Conservation (phyloP, 1,140 invertebrate genomes). For the Notospermus geniculatus region DNA sequence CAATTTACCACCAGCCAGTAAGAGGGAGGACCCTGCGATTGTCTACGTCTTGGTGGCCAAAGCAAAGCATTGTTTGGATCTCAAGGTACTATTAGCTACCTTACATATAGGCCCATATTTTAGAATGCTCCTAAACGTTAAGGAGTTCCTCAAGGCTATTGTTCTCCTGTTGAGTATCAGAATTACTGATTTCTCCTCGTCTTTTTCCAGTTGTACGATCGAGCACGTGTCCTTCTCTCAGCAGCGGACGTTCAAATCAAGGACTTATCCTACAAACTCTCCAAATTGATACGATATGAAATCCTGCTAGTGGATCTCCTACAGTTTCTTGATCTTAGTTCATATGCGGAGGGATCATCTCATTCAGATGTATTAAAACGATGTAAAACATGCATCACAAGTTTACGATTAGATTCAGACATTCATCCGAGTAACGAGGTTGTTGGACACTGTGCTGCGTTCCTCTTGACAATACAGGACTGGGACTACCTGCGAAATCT, state of each 20-base stretch:
- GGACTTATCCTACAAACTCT: conserved; percentile 64
- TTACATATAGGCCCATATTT: too few species aligned
- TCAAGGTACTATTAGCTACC: too few species aligned
- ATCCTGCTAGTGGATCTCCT: conserved; percentile 73
- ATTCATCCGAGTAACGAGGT: conserved; percentile 62
- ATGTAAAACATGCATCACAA: conserved; percentile 49
- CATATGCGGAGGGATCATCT: conserved; percentile 30
- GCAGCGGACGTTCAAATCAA: conserved; percentile 58
- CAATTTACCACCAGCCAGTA: conserved; percentile 62
- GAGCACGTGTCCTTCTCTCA: conserved; percentile 67
- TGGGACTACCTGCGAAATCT: conserved; percentile 70
- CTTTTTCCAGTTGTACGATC: conserved; percentile 71
- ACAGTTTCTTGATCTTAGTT: conserved; percentile 55
- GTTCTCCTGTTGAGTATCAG: too few species aligned
- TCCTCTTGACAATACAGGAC: conserved; percentile 74
- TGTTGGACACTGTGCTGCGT: conserved; percentile 74
- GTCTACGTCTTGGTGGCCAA: conserved; percentile 81
- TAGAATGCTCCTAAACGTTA: too few species aligned
- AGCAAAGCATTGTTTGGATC: conserved; percentile 66
- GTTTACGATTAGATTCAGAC: conserved; percentile 48
- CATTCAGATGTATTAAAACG: conserved; percentile 44
- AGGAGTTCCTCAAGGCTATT: too few species aligned
- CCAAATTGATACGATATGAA: conserved; percentile 79
- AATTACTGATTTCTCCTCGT: too few species aligned
- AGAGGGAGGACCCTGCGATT: conserved; percentile 59